Percentiles rank a stretch among this genome's conserved stretches.
Evolutionary conservation across 2,113 vertebrate species (phyloP).

Genomic region (Neopipo cinnamomea): DNA sequence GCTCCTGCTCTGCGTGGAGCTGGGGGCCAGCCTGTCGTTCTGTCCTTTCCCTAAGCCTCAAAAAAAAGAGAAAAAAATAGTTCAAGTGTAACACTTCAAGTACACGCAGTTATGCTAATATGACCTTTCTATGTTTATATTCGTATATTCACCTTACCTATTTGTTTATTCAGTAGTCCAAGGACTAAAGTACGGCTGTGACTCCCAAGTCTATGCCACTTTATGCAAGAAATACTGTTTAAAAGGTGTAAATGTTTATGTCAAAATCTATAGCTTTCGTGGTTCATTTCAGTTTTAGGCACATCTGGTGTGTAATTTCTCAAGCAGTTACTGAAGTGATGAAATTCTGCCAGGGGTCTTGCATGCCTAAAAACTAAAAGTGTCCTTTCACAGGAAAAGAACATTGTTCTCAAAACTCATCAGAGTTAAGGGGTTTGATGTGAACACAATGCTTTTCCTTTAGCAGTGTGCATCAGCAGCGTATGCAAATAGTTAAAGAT

Average conservation of each 20-base stretch:
- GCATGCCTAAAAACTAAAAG: neutral
- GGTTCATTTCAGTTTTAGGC: neutral
- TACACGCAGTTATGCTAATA: accelerated
- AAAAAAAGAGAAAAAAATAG: no score
- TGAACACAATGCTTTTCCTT: neutral
- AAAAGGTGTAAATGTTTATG: neutral
- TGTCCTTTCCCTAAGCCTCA: accelerated
- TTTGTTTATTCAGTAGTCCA: no score
- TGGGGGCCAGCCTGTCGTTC: accelerated
- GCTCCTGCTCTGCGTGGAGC: neutral
- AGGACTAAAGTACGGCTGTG: accelerated
- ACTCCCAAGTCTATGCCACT: neutral
- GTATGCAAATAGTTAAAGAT: neutral
- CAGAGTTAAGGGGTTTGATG: neutral
- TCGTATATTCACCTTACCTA: neutral
- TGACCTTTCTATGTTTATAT: accelerated
- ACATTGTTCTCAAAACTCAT: accelerated
- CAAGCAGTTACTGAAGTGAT: neutral
- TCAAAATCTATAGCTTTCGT: accelerated
- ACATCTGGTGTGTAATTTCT: neutral
- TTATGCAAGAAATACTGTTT: accelerated
- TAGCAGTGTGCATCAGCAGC: accelerated
- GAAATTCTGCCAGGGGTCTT: neutral
- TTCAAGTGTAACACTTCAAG: accelerated
- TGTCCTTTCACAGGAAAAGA: neutral